These are phyloP conservation scores for Xenops minutus DNA, from an alignment of 2,797 vertebrate species.

Conservation along the genomic window DNA sequence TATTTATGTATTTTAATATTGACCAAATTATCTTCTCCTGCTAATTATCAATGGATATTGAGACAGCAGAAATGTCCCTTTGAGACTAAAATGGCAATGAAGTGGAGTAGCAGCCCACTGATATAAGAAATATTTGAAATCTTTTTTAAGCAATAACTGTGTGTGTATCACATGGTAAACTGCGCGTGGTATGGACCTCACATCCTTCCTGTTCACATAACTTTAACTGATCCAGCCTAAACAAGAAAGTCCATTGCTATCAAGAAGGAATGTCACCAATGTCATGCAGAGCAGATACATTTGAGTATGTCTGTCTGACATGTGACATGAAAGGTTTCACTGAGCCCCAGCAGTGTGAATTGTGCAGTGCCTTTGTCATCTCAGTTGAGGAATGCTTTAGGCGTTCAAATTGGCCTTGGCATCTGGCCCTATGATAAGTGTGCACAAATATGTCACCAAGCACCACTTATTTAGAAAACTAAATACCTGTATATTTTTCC, in stretches of 20 bases:
- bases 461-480: not conserved
- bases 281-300: not conserved
- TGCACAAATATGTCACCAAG: constrained; percentile 1
- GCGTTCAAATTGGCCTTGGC: not conserved
- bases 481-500: not conserved
- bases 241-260: constrained; percentile 6
- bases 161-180: not conserved
- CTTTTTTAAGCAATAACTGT: not conserved
- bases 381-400: not conserved
- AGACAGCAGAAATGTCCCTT: not conserved
- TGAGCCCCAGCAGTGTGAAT: not conserved
- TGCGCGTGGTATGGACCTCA: not conserved
- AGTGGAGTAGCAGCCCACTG: not conserved
- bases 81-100: not conserved
- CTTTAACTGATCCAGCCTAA: not conserved
- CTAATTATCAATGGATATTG: not conserved
- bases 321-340: not conserved
- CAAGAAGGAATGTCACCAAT: constrained; percentile 44
- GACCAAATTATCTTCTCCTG: not conserved
- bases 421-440: not conserved
- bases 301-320: not conserved
- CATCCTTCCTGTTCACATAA: not conserved
- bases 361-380: not conserved
- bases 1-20: not conserved
- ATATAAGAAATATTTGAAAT: not conserved